Evolutionary conservation across 2,888 invertebrate species (phyloP).

Genomic region (Tuberolachnus salignus): DNA sequence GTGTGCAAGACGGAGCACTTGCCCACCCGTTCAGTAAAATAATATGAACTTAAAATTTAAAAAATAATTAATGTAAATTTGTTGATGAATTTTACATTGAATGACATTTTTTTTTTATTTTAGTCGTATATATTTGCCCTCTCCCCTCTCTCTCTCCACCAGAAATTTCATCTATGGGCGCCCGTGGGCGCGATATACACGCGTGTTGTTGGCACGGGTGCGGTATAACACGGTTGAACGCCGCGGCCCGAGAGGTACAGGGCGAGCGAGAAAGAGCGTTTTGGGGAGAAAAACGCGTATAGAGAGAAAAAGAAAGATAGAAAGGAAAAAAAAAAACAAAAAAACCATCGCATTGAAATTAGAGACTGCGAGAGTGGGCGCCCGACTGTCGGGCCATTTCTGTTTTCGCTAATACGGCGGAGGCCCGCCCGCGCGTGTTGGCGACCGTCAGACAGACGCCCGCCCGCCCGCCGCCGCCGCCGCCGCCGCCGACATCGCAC

Average conservation of each 20-base stretch:
- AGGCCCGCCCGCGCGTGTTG: neutral
- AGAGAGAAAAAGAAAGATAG: neutral
- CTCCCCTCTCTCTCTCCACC: too few relatives aligned
- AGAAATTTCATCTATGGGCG: too few relatives aligned
- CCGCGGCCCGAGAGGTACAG: constrained; percentile 2
- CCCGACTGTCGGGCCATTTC: constrained; percentile 48
- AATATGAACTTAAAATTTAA: too few relatives aligned
- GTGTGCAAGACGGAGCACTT: too few relatives aligned
- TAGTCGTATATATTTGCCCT: too few relatives aligned
- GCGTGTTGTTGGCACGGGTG: constrained; percentile 7
- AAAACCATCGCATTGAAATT: constrained; percentile 26
- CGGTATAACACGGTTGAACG: neutral
- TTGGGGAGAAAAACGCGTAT: neutral
- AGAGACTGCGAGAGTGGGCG: constrained; percentile 53
- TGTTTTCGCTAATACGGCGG: constrained; percentile 34
- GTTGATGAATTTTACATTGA: too few relatives aligned
- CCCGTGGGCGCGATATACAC: too few relatives aligned
- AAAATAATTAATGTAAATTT: too few relatives aligned
- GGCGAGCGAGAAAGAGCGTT: neutral
- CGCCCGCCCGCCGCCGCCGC: constrained; percentile 4
- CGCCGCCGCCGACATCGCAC: neutral
- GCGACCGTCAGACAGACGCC: constrained; percentile 32
- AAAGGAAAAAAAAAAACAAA: too few relatives aligned
- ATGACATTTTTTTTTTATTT: too few relatives aligned
- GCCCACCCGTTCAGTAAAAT: too few relatives aligned